These are phyloP conservation scores for Zosterops lateralis DNA, from an alignment of 2,113 vertebrate genomes.

Conservation along the genomic window DNA sequence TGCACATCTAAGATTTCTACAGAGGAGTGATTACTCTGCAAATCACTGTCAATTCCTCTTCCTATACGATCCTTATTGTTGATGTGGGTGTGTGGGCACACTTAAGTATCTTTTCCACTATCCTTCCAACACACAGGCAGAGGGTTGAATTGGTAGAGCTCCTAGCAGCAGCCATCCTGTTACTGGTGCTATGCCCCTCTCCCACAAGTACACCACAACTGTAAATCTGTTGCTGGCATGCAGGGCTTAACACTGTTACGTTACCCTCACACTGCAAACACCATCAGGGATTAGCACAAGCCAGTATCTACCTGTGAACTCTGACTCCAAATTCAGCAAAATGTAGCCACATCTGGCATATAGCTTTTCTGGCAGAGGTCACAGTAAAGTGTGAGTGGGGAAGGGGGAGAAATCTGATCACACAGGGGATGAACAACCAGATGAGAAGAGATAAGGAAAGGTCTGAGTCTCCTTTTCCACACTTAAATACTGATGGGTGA, in stretches of 20 bases:
- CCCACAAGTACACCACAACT: neutral
- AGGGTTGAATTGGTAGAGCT: neutral
- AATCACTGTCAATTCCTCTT: neutral
- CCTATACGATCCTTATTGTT: neutral
- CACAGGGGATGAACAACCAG: neutral
- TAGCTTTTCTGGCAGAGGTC: neutral
- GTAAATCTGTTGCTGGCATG: neutral
- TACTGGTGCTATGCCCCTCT: neutral
- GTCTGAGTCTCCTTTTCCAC: neutral
- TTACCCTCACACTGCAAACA: neutral
- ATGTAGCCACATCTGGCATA: neutral
- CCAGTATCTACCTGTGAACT: neutral
- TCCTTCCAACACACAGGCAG: neutral
- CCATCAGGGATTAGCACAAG: neutral
- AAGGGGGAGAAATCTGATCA: neutral
- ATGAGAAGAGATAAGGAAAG: neutral
- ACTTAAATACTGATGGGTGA: neutral
- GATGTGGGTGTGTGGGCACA: too few species aligned
- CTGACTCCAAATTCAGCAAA: neutral
- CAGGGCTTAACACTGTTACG: neutral
- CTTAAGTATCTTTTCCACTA: neutral
- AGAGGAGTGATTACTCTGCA: neutral
- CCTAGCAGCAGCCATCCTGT: neutral
- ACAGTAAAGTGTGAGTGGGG: neutral
- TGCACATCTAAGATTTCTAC: neutral